Base-by-base conservation (phyloP, 37 sponge, comb jelly and placozoan species). In the Crambe crambe region DNA sequence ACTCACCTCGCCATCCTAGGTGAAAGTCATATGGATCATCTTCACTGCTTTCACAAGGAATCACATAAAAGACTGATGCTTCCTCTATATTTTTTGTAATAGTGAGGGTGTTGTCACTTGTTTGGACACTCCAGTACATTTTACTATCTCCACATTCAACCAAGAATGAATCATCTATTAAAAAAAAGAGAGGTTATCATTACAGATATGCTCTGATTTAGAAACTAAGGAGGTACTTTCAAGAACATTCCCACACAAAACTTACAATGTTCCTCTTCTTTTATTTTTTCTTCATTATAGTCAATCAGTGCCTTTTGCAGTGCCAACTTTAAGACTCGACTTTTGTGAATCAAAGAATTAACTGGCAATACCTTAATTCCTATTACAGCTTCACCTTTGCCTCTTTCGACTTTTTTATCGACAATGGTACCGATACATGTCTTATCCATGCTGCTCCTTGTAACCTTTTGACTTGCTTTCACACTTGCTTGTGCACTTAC, bases 321-420 rank as follows among this genome's bases (percentile, higher is more conserved):
- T n/a, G 69, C 60, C 0, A 8, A 15, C 39, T 64, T 26, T n/a
- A 86, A 60, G 22, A 61, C 32, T 4, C 18, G 41, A 30, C n/a
- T 41, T 30, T 57, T 47, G 6, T 47, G 51, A 23, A 86, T 35
- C 21, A 86, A 65, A 36, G 6, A 47, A 21, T 40, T 64, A 20
- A 87, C 39, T 20, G 87, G 76, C 42, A 68, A 29, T 12, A 87
- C 40, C 62, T 74, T 41, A 0, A 73, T 54, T 40, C 64, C 76
- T 15, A 87, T 65, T 0, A 87, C 87, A 25, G 87, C 81, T 47
- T 87, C 87, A 61, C 30, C 76, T 22, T 81, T 67, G 23, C 81
- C 81, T 37, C 87, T 27, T 18, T 73, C 37, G 22, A 87, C 87
- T 9, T 36, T 31, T 1, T 56, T 38, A 25, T 75, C 44, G 26